A percentile compares a stretch with the other conserved stretches of the same genome.
Evolutionary conservation across 2,113 vertebrate species (phyloP).

Genomic region (Myrmecobius fasciatus): DNA sequence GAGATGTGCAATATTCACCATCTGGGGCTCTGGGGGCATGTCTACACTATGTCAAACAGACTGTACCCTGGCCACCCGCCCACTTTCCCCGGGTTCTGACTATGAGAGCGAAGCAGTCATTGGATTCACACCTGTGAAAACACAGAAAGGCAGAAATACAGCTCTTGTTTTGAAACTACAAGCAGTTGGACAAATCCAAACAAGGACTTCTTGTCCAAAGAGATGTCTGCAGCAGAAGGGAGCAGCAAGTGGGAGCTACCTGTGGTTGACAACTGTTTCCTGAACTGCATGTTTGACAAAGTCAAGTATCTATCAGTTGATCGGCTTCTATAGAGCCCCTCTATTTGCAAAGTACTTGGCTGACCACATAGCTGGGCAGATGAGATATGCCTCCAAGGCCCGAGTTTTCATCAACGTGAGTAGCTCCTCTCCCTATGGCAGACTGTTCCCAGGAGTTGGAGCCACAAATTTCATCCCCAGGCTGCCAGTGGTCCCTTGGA

Average conservation of each 20-base stretch:
- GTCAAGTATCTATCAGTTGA: background rate
- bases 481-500: background rate
- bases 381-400: background rate
- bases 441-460: background rate
- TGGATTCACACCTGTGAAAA: slow-evolving; percentile 4
- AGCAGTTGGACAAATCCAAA: background rate
- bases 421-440: background rate
- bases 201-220: background rate
- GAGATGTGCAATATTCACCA: background rate
- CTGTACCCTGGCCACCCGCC: background rate
- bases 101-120: background rate
- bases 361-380: background rate
- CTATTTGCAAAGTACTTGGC: background rate
- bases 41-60: slow-evolving; percentile 2
- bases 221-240: background rate
- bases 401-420: background rate
- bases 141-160: background rate
- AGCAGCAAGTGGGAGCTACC: background rate
- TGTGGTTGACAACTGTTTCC: background rate
- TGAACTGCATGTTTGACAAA: background rate
- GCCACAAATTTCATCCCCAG: background rate
- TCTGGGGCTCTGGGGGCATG: background rate
- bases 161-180: background rate
- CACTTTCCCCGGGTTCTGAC: background rate
- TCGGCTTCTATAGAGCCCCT: background rate